Evolutionary conservation across 2,888 invertebrate genomes (phyloP), one percentile per base, ranked within the genome.

Genomic region (Miltochrista miniata): DNA sequence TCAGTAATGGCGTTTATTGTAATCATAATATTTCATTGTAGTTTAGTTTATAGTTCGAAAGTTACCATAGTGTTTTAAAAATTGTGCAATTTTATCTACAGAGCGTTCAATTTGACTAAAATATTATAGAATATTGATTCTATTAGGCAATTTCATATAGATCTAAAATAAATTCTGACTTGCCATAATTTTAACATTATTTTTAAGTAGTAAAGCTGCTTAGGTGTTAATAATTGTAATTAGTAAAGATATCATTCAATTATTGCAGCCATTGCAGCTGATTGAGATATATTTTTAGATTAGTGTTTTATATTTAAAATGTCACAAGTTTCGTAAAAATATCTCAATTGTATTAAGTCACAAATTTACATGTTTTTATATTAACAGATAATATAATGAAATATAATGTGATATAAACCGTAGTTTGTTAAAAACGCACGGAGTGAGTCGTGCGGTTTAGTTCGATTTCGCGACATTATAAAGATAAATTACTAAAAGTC

Each of bases 1-100:
- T 64, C 54, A 46, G 46, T 54, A 46, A 63, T 61, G 60, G 58
- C 59, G 63, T 64, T 31, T 60, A 68, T 50, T 60, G 59, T 64
- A 60, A 63, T 63, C 62, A 59, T 60, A 57, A 55, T 30, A 69
- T 67, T 68, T n/a, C 72, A 68, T 71, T 64, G 53, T 76, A 76
- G 74, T 69, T 63, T 85, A 83, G 83, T 71, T 62, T 48, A 56
- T 81, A 86, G 83, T 78, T 72, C 75, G 74, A 81, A 81, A 78
- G 89, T 89, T 89, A 89, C 89, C 89, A 86, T 84, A 83, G 73
- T 70, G 67, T 73, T 74, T 75, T 73, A 68, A 71, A 70, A 73
- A 75, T 70, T 78, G 83, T 87, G 87, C 84, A 87, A 87, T 85
- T 76, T 77, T 74, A 63, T 65, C 64, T 70, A 71, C 67, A 61